Evolutionary conservation across 2,888 invertebrate genomes (phyloP).

Genomic region (Papilio demoleus): DNA sequence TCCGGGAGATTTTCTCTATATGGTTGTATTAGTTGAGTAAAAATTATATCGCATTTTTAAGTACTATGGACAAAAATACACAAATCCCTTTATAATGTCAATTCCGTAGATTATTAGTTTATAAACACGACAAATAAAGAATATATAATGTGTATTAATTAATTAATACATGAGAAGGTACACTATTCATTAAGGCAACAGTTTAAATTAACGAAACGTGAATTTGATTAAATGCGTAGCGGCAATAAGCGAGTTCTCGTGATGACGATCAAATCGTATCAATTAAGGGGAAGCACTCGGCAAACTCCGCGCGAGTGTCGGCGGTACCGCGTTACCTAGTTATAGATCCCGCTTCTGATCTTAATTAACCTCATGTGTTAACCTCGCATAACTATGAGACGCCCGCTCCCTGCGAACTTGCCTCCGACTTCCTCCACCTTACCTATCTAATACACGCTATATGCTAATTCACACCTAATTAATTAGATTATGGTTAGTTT

Average conservation of each 20-base stretch:
- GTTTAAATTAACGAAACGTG: conserved; percentile 39
- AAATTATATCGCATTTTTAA: not conserved
- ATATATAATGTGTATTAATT: not conserved
- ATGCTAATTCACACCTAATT: conserved; percentile 74
- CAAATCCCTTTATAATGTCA: not conserved
- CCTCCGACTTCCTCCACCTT: conserved; percentile 58
- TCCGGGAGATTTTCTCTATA: not conserved
- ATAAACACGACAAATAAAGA: not conserved
- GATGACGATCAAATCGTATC: conserved; percentile 78
- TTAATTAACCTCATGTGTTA: conserved; percentile 82
- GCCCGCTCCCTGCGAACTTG: conserved; percentile 59
- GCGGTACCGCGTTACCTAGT: conserved; percentile 64
- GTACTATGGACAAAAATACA: not conserved
- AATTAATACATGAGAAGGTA: conserved; percentile 12
- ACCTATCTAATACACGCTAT: conserved; percentile 67
- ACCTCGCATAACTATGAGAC: conserved; percentile 73
- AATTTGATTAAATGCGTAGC: conserved; percentile 62
- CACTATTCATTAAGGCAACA: conserved; percentile 38
- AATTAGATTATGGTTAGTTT: conserved; percentile 37
- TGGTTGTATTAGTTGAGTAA: not conserved
- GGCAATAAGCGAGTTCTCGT: conserved; percentile 58
- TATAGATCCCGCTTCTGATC: conserved; percentile 75
- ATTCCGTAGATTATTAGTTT: not conserved
- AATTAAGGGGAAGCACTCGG: conserved; percentile 74
- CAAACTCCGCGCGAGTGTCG: conserved; percentile 66